Percentiles rank a stretch among this genome's conserved stretches.
Evolutionary conservation across 2,888 invertebrate genomes (phyloP).

Genomic region (Epiblema foenella): DNA sequence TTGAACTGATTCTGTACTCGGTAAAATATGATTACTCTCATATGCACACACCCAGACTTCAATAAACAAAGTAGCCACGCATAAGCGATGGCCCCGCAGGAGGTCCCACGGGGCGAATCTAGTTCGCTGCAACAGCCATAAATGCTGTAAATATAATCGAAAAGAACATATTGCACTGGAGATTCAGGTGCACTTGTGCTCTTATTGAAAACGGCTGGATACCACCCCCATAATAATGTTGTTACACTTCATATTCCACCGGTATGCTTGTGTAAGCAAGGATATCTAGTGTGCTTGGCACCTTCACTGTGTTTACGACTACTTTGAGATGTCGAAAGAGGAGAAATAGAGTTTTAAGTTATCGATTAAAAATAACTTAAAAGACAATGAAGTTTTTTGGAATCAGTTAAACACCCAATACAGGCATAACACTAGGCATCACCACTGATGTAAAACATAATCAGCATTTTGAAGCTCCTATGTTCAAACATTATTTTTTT

Average conservation of each 20-base stretch:
- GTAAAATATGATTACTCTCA: slow-evolving; percentile 6
- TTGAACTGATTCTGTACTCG: not conserved
- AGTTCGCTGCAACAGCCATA: slow-evolving; percentile 29
- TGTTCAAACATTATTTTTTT: too few species aligned
- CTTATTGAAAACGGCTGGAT: slow-evolving; percentile 1
- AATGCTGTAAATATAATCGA: slow-evolving; percentile 3
- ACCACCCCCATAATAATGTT: slow-evolving; percentile 37
- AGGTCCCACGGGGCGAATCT: slow-evolving; percentile 29
- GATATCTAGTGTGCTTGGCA: slow-evolving; percentile 19
- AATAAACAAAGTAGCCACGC: slow-evolving; percentile 29
- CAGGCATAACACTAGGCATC: not conserved
- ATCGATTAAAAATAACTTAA: too few species aligned
- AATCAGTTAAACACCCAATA: not conserved
- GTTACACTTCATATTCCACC: slow-evolving; percentile 39
- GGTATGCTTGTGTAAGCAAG: slow-evolving; percentile 23
- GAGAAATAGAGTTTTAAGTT: too few species aligned
- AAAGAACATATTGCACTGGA: not conserved
- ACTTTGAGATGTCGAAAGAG: not conserved
- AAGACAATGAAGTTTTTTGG: not conserved
- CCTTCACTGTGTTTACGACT: slow-evolving; percentile 3
- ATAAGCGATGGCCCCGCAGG: slow-evolving; percentile 32
- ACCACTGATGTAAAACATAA: not conserved
- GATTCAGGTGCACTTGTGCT: not conserved
- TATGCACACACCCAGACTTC: not conserved
- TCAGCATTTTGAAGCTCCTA: not conserved